A percentile compares a stretch with the other conserved stretches of the same genome.
Evolutionary conservation across 2,888 invertebrate genomes (phyloP).

Genomic region (Gymnoscelis rufifasciata): DNA sequence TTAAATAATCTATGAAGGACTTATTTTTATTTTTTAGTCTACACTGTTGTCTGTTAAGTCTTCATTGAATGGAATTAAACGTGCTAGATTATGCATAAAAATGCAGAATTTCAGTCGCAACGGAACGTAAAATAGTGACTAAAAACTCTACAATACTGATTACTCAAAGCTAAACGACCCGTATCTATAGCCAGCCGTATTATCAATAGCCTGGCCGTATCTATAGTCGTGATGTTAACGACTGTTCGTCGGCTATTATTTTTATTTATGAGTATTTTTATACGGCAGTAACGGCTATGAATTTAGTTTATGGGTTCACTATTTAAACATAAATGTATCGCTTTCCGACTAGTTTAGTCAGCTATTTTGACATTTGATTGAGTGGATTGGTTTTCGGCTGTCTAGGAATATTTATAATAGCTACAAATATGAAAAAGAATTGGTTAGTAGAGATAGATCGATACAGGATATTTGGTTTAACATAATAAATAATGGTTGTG

Average conservation of each 20-base stretch:
- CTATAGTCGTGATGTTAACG: constrained; percentile 12
- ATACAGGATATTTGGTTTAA: too few species aligned
- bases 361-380: neutral
- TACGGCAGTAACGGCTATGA: constrained; percentile 32
- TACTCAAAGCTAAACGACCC: neutral
- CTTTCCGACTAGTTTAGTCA: neutral
- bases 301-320: constrained; percentile 36
- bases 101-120: too few species aligned
- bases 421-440: too few species aligned
- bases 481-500: too few species aligned
- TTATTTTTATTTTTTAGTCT: too few species aligned
- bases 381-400: too few species aligned
- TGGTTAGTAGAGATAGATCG: too few species aligned
- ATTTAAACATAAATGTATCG: constrained; percentile 18
- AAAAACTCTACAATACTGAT: neutral
- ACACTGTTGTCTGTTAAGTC: too few species aligned
- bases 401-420: too few species aligned
- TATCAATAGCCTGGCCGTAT: neutral
- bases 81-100: neutral
- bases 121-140: neutral
- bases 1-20: too few species aligned
- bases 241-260: constrained; percentile 12
- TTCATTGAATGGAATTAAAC: too few species aligned
- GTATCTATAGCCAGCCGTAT: neutral
- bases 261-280: constrained; percentile 20